Evolutionary conservation across 1,140 invertebrate species (phyloP).

Genomic region (Drosophila carrolli): DNA sequence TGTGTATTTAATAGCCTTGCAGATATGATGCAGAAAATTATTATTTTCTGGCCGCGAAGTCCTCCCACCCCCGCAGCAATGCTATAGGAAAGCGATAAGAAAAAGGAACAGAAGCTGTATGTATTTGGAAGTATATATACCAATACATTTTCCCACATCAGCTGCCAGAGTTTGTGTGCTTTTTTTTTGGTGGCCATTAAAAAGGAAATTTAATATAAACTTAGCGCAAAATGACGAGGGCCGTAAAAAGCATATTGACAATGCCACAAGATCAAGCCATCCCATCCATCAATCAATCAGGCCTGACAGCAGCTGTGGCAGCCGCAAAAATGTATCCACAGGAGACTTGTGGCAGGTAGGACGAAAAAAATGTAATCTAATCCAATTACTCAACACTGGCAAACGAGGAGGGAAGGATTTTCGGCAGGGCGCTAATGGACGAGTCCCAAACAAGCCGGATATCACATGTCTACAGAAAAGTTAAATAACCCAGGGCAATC

Average conservation of each 20-base stretch:
- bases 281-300: slow-evolving; percentile 65
- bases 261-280: slow-evolving; percentile 46
- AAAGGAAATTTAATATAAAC: slow-evolving; percentile 74
- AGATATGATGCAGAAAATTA: slow-evolving; percentile 76
- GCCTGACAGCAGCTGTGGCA: slow-evolving; percentile 62
- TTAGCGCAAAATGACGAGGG: slow-evolving; percentile 44
- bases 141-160: slow-evolving; percentile 18
- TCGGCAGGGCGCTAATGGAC: slow-evolving; percentile 63
- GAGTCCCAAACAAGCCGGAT: slow-evolving; percentile 29
- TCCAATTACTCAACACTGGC: slow-evolving; percentile 82
- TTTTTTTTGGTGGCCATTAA: slow-evolving; percentile 49
- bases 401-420: slow-evolving; percentile 56
- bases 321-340: slow-evolving; percentile 59
- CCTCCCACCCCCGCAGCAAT: background rate
- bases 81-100: slow-evolving; percentile 24
- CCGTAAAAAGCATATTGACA: slow-evolving; percentile 75
- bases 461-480: slow-evolving; percentile 75
- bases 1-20: slow-evolving; percentile 76
- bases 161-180: background rate
- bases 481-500: slow-evolving; percentile 78
- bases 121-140: background rate
- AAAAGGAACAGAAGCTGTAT: slow-evolving; percentile 5
- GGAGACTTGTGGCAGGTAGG: slow-evolving; percentile 16
- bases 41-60: slow-evolving; percentile 34
- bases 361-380: slow-evolving; percentile 68